Conservation (phyloP, 2,888 invertebrate species). For the Hermaeophaga mercurialis region DNA sequence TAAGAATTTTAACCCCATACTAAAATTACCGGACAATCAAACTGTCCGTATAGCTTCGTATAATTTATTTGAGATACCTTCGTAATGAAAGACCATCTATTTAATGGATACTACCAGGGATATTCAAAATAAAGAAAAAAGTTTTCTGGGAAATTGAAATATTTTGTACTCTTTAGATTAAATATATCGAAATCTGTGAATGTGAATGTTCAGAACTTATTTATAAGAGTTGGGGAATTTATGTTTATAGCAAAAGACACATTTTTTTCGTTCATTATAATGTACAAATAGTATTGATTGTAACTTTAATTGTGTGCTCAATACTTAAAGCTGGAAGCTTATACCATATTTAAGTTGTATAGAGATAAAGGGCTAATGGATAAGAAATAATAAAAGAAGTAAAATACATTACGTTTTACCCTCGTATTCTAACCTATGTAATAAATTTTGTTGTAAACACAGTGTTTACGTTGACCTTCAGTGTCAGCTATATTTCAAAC, state of each 20-base stretch:
- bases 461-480: background rate
- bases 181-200: too few relatives aligned
- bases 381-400: too few relatives aligned
- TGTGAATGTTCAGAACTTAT: too few relatives aligned
- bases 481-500: background rate
- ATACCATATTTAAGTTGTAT: too few relatives aligned
- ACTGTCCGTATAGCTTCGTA: constrained; percentile 19
- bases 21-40: constrained; percentile 24
- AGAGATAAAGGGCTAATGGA: too few relatives aligned
- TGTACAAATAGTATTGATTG: too few relatives aligned
- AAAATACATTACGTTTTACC: background rate
- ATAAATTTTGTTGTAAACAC: background rate
- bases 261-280: too few relatives aligned
- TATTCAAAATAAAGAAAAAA: background rate
- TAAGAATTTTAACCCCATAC: constrained; percentile 8
- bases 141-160: background rate
- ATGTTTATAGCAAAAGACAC: too few relatives aligned
- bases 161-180: background rate
- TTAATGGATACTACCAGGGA: background rate
- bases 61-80: constrained; percentile 21
- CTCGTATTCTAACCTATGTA: background rate
- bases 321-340: too few relatives aligned
- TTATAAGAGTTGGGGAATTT: too few relatives aligned
- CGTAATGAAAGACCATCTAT: constrained; percentile 12
- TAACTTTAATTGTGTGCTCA: too few relatives aligned